Conservation (phyloP, 1,140 invertebrate genomes). For the Drosophila truncata region DNA sequence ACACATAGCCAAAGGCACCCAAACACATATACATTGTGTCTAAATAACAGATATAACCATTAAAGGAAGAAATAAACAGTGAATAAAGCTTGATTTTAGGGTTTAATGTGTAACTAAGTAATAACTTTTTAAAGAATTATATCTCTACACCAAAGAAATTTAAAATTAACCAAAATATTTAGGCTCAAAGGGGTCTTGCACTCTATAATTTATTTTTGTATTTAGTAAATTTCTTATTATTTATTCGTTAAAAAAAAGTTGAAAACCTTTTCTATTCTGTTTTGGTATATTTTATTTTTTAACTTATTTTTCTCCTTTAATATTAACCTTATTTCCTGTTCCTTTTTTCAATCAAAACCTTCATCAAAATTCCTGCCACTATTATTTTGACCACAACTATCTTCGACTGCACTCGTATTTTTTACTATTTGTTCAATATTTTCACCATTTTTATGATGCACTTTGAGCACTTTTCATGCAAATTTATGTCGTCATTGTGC, state of each 20-base stretch:
- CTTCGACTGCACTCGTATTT: constrained; percentile 23
- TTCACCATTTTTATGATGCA: constrained; percentile 54
- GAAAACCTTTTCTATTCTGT: no score
- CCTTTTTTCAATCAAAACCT: not conserved
- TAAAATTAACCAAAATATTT: not conserved
- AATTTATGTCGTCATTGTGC: constrained; percentile 78
- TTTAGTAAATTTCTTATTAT: no score
- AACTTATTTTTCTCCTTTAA: no score
- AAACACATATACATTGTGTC: constrained; percentile 8
- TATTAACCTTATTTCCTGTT: no score
- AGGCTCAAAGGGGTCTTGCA: not conserved
- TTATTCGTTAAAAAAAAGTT: no score
- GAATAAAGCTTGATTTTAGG: not conserved
- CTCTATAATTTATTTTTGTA: not conserved
- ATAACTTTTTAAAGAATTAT: not conserved
- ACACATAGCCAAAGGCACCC: not conserved
- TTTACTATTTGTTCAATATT: constrained; percentile 59
- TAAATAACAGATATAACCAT: not conserved
- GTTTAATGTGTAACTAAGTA: no score
- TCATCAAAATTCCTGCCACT: not conserved
- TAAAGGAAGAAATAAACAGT: not conserved
- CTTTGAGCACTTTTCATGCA: constrained; percentile 46
- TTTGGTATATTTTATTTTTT: no score
- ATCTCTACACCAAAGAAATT: not conserved
- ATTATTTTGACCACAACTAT: constrained; percentile 10